These are phyloP conservation scores for Theretra japonica DNA, from an alignment of 2,888 invertebrate species.

Conservation along the genomic window DNA sequence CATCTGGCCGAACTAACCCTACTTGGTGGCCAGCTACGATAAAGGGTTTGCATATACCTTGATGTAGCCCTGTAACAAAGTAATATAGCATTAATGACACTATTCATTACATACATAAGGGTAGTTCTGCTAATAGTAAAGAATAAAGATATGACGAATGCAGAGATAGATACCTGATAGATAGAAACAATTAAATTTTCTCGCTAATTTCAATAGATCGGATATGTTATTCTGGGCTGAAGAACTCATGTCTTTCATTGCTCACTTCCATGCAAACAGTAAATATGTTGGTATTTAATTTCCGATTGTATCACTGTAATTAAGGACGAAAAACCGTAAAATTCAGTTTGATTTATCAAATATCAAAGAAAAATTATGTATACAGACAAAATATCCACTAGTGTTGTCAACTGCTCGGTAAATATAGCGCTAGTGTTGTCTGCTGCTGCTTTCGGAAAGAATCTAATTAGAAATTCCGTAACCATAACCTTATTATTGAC, in stretches of 20 bases:
- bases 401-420: too few relatives aligned
- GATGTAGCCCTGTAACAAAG: constrained; percentile 87
- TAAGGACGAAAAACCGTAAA: constrained; percentile 12
- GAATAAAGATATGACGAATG: not conserved
- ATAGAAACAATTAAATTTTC: constrained; percentile 96
- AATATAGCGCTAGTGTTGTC: too few relatives aligned
- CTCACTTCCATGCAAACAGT: constrained; percentile 61
- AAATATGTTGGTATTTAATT: constrained; percentile 6
- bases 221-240: constrained; percentile 74
- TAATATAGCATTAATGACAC: constrained; percentile 37
- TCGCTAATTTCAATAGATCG: constrained; percentile 90
- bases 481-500: too few relatives aligned
- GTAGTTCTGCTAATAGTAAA: not conserved
- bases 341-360: not conserved
- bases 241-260: constrained; percentile 81
- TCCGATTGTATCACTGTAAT: not conserved
- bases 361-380: constrained; percentile 7
- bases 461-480: too few relatives aligned
- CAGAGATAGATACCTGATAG: constrained; percentile 87
- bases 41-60: constrained; percentile 93
- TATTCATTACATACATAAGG: not conserved
- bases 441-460: too few relatives aligned
- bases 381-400: not conserved
- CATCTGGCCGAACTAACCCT: constrained; percentile 93
- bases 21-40: constrained; percentile 95